Base-by-base conservation (phyloP, 2,888 invertebrate species). In the Cosmia trapezina region DNA sequence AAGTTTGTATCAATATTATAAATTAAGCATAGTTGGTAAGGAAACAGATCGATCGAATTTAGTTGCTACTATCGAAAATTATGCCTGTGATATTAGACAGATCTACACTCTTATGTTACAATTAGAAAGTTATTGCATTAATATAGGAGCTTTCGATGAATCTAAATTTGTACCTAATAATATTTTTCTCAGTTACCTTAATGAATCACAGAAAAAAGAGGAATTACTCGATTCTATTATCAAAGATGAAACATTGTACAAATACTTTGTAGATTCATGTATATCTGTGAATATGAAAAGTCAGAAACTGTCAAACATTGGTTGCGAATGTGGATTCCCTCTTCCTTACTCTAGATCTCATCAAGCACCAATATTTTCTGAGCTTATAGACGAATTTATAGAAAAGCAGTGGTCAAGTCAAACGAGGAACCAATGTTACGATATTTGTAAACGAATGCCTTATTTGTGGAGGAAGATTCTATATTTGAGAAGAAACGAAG, bases 401-500 rank as follows among this genome's bases (percentile, higher is more conserved):
- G 96, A 96, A 74, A 95, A 91, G 73, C 96, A 96, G 82, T 94
- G 94, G 91, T 91, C 93, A 8, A 92, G 88, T 77, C 91, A 95
- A 74, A 93, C 94, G 0, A 90, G 93, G 53, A 93, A 95, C 5
- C 94, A 94, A 60, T 96, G 96, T 80, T 95, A 96, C 54, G 94
- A 95, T 82, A 93, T 97, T 56, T 97, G 97, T 80, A 96, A 95
- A 84, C 92, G 93, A 83, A 96, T 97, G 95, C 97, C 97, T 61
- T 97, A 96, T 84, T 93, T 97, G 87, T 97, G 97, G 97, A 94
- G 96, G 70, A 96, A 97, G 82, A 96, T 97, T 81, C 90, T 97
- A 37, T 93, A 95, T 71, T 87, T 96, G 73, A 91, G 95, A 84
- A 89, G 94, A 70, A 94, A 95, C 54, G 95, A 96, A 82, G 94